Conservation (phyloP, 1,140 invertebrate species). For the Pseudomyrmex dendroicus region DNA sequence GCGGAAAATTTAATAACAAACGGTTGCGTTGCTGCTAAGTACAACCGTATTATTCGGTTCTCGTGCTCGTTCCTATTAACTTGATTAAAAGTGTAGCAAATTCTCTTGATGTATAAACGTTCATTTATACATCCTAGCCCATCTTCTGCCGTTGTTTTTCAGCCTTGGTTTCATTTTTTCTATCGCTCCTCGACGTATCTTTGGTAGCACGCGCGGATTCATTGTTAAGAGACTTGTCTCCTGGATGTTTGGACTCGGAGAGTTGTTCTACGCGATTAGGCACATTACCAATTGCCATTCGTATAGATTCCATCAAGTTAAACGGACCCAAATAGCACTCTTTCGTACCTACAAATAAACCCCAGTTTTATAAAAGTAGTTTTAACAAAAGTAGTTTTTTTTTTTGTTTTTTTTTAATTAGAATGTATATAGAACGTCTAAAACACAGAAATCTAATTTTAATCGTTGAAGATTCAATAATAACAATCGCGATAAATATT, state of each 20-base stretch:
- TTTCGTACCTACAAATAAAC: conserved; percentile 87
- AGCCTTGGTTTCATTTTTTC: conserved; percentile 57
- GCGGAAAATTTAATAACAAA: too few species aligned
- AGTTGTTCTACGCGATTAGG: conserved; percentile 5
- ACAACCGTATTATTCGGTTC: too few species aligned
- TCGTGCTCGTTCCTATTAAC: neutral
- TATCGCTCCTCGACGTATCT: conserved; percentile 14
- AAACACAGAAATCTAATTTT: neutral
- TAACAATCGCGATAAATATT: neutral
- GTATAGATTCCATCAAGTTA: conserved; percentile 87
- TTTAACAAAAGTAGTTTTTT: neutral
- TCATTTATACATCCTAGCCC: conserved; percentile 73
- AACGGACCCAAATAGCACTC: conserved; percentile 86
- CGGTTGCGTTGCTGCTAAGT: too few species aligned
- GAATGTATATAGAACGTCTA: neutral
- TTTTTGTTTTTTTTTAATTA: conserved; percentile 3
- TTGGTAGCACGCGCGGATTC: conserved; percentile 16
- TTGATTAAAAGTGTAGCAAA: conserved; percentile 38
- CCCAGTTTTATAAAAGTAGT: neutral
- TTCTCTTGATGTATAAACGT: conserved; percentile 10
- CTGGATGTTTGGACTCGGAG: conserved; percentile 54
- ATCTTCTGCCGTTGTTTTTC: conserved; percentile 79
- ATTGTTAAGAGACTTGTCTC: conserved; percentile 64
- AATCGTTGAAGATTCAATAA: neutral
- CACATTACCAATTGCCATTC: conserved; percentile 86